phyloP scores from a whole-genome alignment of 2,113 vertebrate genomes.

The Gulo gulo region DNA sequence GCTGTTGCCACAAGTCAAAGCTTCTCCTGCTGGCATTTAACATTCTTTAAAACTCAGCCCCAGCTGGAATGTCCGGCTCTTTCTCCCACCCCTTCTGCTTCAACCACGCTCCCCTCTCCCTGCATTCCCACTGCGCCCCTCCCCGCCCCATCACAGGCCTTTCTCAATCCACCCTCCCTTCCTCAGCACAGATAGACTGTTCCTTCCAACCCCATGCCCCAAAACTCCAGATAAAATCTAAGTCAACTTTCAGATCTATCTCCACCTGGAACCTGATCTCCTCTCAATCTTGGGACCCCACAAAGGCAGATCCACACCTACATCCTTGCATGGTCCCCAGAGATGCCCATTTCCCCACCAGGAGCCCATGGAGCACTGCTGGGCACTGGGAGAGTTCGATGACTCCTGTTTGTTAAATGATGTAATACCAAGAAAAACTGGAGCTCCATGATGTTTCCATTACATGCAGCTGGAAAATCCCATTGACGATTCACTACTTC shows the following conservation, averaged over 20 bases:
- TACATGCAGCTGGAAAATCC: background rate
- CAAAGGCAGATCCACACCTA: background rate
- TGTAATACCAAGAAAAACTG: background rate
- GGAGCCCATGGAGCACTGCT: background rate
- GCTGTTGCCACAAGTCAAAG: background rate
- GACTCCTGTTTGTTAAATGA: background rate
- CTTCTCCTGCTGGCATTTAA: slow-evolving; percentile 24
- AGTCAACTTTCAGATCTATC: background rate
- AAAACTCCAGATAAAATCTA: background rate
- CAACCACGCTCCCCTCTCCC: background rate
- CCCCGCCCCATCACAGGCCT: background rate
- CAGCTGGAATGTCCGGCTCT: background rate
- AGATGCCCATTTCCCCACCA: background rate
- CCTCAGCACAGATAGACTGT: background rate
- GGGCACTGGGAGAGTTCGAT: background rate
- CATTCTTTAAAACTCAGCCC: background rate
- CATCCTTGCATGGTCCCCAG: background rate
- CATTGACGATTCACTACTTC: background rate
- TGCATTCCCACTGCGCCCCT: background rate
- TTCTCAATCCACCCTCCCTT: background rate
- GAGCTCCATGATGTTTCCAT: background rate
- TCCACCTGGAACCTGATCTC: background rate
- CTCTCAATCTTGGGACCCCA: background rate
- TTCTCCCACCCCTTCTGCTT: slow-evolving; percentile 24
- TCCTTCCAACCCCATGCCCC: background rate